Percentiles rank a stretch among this genome's conserved stretches.
Conservation (phyloP, 2,113 vertebrate genomes). For the Tachuris rubrigastra region DNA sequence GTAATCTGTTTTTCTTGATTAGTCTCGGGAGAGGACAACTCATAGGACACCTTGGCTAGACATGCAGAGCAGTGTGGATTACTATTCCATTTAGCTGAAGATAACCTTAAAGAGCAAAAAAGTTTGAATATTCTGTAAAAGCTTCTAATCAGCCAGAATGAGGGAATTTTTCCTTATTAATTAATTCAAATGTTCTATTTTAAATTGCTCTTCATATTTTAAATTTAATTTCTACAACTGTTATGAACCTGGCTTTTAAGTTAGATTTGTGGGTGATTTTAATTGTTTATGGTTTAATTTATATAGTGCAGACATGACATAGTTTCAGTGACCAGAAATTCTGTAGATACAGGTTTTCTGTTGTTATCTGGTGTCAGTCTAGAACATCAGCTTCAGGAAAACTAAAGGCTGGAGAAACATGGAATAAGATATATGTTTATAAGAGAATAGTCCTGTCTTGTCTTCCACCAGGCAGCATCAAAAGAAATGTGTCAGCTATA, state of each 20-base stretch:
- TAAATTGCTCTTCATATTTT: slow-evolving; percentile 48
- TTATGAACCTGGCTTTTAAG: background rate
- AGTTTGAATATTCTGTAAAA: slow-evolving; percentile 48
- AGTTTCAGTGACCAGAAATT: background rate
- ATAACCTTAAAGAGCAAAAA: slow-evolving; percentile 21
- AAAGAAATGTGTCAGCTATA: background rate
- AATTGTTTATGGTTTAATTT: background rate
- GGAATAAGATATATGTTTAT: background rate
- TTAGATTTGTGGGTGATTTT: background rate
- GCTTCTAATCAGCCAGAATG: slow-evolving; percentile 75
- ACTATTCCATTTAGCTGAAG: background rate
- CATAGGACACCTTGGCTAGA: slow-evolving; percentile 57
- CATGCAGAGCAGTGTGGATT: slow-evolving; percentile 33
- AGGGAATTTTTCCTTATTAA: slow-evolving; percentile 27
- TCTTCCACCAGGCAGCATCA: background rate
- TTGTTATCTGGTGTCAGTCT: background rate
- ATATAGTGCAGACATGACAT: background rate
- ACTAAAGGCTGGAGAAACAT: background rate
- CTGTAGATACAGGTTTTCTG: background rate
- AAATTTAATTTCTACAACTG: background rate
- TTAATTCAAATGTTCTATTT: slow-evolving; percentile 74
- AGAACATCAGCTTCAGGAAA: background rate
- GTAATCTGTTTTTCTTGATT: slow-evolving; percentile 60
- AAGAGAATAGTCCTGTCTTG: background rate
- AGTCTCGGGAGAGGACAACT: slow-evolving; percentile 58